Conservation (phyloP, 30 jellyfish, hydroid and myxozoan genomes). For the Turritopsis rubra region DNA sequence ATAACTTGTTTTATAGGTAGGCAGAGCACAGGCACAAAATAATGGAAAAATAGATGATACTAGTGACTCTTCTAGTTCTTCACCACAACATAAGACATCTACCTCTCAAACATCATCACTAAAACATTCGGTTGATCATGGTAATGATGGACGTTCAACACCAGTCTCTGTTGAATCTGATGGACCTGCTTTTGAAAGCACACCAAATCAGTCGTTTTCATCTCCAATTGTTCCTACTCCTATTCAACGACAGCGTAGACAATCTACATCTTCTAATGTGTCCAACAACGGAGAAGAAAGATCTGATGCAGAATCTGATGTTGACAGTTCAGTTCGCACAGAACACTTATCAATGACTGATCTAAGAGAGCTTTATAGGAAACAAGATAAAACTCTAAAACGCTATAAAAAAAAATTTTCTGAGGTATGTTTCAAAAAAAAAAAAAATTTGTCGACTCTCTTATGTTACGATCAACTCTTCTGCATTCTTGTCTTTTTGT, state of each 20-base stretch:
- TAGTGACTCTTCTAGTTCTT: slow-evolving; percentile 11
- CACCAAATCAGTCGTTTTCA: slow-evolving; percentile 23
- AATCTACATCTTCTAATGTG: slow-evolving; percentile 26
- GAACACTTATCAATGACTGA: slow-evolving; percentile 53
- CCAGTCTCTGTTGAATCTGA: slow-evolving; percentile 27
- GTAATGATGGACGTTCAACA: slow-evolving; percentile 36
- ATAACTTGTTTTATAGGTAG: slow-evolving; percentile 43
- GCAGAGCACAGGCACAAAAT: slow-evolving; percentile 94
- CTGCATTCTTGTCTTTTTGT: not conserved
- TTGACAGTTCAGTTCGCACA: slow-evolving; percentile 34
- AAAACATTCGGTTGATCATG: slow-evolving; percentile 8
- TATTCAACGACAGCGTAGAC: slow-evolving; percentile 5
- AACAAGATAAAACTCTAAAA: slow-evolving; percentile 59
- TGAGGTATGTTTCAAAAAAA: no score
- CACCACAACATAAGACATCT: not conserved
- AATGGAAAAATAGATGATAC: slow-evolving; percentile 66
- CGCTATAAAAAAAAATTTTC: slow-evolving; percentile 70
- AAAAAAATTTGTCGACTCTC: no score
- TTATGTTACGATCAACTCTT: not conserved
- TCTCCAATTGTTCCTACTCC: not conserved
- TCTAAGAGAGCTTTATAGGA: slow-evolving; percentile 46
- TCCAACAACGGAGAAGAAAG: slow-evolving; percentile 43
- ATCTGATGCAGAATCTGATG: slow-evolving; percentile 76
- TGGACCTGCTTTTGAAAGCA: slow-evolving; percentile 22
- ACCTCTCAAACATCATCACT: not conserved